phyloP scores from a whole-genome alignment of 2,888 invertebrate genomes.

The Nomada fabriciana region DNA sequence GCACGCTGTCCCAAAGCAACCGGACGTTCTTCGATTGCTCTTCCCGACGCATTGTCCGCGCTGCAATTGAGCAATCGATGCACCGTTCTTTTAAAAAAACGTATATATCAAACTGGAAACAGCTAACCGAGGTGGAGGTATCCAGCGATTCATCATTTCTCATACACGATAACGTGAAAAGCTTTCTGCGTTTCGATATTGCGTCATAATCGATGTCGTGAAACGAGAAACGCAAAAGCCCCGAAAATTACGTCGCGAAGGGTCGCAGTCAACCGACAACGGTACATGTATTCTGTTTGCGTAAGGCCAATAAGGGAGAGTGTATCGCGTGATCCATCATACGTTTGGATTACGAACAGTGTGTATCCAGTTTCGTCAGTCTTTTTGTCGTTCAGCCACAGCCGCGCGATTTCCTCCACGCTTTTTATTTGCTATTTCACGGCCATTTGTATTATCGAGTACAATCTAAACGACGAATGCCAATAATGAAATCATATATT shows the following conservation, averaged over 20 bases:
- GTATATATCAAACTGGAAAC: no score
- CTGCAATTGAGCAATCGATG: background rate
- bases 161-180: slow-evolving; percentile 10
- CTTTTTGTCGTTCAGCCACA: slow-evolving; percentile 3
- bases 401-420: slow-evolving; percentile 2
- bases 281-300: slow-evolving; percentile 42
- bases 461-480: no score
- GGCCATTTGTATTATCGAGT: background rate
- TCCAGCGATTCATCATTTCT: background rate
- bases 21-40: background rate
- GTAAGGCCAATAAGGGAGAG: slow-evolving; percentile 63
- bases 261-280: slow-evolving; percentile 4
- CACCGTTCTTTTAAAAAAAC: background rate
- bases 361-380: slow-evolving; percentile 39
- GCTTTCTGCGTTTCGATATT: background rate
- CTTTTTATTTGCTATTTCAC: slow-evolving; percentile 37
- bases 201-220: slow-evolving; percentile 22
- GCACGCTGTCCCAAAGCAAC: background rate
- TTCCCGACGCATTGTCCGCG: background rate
- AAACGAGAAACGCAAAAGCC: background rate
- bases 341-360: slow-evolving; percentile 60
- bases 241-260: slow-evolving; percentile 45
- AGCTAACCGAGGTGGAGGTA: background rate
- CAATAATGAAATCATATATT: no score
- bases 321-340: slow-evolving; percentile 73